Percentiles rank a stretch among this genome's conserved stretches.
phyloP scores from a whole-genome alignment of 2,797 vertebrate genomes.

The Percopsis omiscomaycus region DNA sequence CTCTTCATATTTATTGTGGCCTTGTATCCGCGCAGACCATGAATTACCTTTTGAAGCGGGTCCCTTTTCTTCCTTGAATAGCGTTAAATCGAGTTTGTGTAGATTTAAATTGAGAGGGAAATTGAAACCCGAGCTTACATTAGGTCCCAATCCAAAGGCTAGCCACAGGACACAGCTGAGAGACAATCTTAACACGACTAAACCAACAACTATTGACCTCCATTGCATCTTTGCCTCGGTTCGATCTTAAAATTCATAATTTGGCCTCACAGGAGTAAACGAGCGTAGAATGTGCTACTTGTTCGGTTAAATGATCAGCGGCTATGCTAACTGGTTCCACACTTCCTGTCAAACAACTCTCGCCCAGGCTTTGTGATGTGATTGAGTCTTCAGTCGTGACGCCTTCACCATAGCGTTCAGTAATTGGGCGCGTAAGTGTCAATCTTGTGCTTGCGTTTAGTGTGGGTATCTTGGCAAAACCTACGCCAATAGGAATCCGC shows the following conservation, averaged over 20 bases:
- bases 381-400: slow-evolving; percentile 52
- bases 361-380: slow-evolving; percentile 34
- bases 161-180: slow-evolving; percentile 86
- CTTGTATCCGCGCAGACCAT: slow-evolving; percentile 66
- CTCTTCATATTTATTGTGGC: slow-evolving; percentile 49
- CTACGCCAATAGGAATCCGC: slow-evolving; percentile 55
- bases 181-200: slow-evolving; percentile 86
- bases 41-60: slow-evolving; percentile 30
- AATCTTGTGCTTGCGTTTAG: slow-evolving; percentile 14
- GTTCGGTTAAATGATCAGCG: slow-evolving; percentile 19
- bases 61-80: slow-evolving; percentile 63
- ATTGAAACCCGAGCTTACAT: slow-evolving; percentile 83
- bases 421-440: slow-evolving; percentile 59
- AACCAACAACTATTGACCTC: slow-evolving; percentile 90
- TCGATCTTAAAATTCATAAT: slow-evolving; percentile 77
- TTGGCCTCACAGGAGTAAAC: slow-evolving; percentile 50
- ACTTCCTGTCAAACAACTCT: slow-evolving; percentile 78
- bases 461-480: slow-evolving; percentile 56
- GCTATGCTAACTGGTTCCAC: slow-evolving; percentile 27
- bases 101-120: slow-evolving; percentile 79
- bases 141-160: slow-evolving; percentile 81
- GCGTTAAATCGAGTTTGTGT: slow-evolving; percentile 68
- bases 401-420: slow-evolving; percentile 7
- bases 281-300: slow-evolving; percentile 13
- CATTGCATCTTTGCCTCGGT: slow-evolving; percentile 89